These are phyloP conservation scores for Cactoblastis cactorum DNA, from an alignment of 2,888 invertebrate genomes.

Conservation along the genomic window DNA sequence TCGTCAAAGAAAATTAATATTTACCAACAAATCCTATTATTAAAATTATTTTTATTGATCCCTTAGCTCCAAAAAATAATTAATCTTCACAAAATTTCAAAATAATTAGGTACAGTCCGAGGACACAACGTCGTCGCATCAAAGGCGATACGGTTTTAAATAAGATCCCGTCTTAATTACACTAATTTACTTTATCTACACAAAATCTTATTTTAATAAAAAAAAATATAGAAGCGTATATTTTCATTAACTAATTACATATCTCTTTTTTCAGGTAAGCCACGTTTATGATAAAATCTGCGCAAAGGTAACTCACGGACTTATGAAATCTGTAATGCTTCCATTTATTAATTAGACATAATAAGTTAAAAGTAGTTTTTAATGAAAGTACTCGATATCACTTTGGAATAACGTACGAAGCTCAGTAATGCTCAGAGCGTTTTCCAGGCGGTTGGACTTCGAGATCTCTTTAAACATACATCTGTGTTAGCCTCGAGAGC, in stretches of 20 bases:
- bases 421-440: slow-evolving; percentile 21
- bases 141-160: slow-evolving; percentile 16
- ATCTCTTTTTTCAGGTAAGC: slow-evolving; percentile 20
- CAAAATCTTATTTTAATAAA: background rate
- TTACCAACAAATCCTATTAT: slow-evolving; percentile 36
- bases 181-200: background rate
- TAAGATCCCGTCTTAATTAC: background rate
- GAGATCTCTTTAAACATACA: slow-evolving; percentile 46
- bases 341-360: slow-evolving; percentile 4
- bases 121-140: slow-evolving; percentile 15
- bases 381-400: slow-evolving; percentile 1
- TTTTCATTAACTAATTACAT: slow-evolving; percentile 10
- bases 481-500: slow-evolving; percentile 30
- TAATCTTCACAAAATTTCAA: slow-evolving; percentile 29
- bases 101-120: slow-evolving; percentile 15
- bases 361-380: slow-evolving; percentile 7
- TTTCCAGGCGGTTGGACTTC: slow-evolving; percentile 26
- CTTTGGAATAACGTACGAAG: slow-evolving; percentile 15
- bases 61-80: slow-evolving; percentile 28
- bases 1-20: slow-evolving; percentile 32
- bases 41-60: slow-evolving; percentile 31
- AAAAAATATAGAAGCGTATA: background rate
- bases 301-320: slow-evolving; percentile 7
- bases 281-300: slow-evolving; percentile 6
- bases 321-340: background rate